Evolutionary conservation across 1,140 invertebrate species (phyloP).

Genomic region (Pseudomyrmex gracilis): DNA sequence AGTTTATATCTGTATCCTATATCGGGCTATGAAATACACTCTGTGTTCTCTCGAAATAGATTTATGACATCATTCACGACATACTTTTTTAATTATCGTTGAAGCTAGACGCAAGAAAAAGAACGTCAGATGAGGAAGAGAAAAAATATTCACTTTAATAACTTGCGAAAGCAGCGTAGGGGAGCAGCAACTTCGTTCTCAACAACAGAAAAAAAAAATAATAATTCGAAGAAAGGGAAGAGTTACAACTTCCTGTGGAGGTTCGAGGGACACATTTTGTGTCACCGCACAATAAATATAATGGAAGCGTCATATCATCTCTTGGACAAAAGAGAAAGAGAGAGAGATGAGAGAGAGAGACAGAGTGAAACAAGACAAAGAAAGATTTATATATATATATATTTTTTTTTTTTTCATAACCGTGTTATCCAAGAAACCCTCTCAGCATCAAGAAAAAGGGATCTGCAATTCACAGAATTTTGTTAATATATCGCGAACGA

Average conservation of each 20-base stretch:
- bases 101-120: background rate
- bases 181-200: background rate
- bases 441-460: background rate
- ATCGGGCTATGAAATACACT: background rate
- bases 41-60: background rate
- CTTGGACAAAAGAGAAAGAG: background rate
- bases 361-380: no score
- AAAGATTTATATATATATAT: no score
- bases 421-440: background rate
- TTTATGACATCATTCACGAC: no score
- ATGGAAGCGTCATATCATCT: conserved; percentile 3
- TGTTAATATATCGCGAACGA: conserved; percentile 22
- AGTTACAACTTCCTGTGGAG: conserved; percentile 5
- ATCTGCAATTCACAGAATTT: background rate
- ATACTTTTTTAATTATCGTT: background rate
- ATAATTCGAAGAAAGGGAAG: conserved; percentile 14
- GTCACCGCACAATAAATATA: conserved; percentile 23
- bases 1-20: background rate
- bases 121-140: background rate
- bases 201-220: background rate
- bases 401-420: no score
- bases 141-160: conserved; percentile 27
- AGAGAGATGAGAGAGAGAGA: background rate
- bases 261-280: background rate
- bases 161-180: background rate